Evolutionary conservation across 1,140 invertebrate genomes (phyloP), one percentile per base, ranked within the genome.

Genomic region (Hyles euphorbiae): DNA sequence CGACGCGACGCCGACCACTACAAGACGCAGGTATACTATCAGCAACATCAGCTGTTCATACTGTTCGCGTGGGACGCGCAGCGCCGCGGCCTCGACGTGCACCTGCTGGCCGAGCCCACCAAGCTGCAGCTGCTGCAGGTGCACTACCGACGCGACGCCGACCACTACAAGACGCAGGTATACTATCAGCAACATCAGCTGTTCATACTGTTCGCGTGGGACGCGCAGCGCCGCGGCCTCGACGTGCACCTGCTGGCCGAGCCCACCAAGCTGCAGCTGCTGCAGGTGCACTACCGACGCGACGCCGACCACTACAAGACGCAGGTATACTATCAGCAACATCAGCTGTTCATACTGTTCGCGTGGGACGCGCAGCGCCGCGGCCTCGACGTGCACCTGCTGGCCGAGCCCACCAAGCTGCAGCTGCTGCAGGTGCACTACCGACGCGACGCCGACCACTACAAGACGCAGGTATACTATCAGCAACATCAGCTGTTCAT

Each of bases 381-480:
- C 74, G 98, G 97, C 22, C 94, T 99, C 0, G 98, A 99, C 89
- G 96, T 99, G 3, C 97, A 99, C 90, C 90, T 99, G 34, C 91
- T 99, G 56, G 98, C 98, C 9, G 98, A 99, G 86, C 99, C 98
- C 1, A 99, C 99, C 5, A 99, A 99, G 90, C 84, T 99, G 34
- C 98, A 99, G 82, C 80, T 98, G 58, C 81, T 99, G 9, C 93
- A 98, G 73, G 93, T 95, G 58, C 96, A 99, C 79, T 99, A 97
- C 78, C 93, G 96, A 59, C 93, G 95, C 40, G 96, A 98, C 76
- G 97, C 96, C 77, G 94, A 96, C 33, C 93, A 96, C 61, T 93
- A 96, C 52, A 98, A 99, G 82, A 92, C 91, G 9, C 89, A 93
- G 85, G 92, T 92, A 36, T 7, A n/a, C n/a, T n/a, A n/a, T n/a